Conservation (phyloP, 2,888 invertebrate species). For the Ptilodon capucinus region DNA sequence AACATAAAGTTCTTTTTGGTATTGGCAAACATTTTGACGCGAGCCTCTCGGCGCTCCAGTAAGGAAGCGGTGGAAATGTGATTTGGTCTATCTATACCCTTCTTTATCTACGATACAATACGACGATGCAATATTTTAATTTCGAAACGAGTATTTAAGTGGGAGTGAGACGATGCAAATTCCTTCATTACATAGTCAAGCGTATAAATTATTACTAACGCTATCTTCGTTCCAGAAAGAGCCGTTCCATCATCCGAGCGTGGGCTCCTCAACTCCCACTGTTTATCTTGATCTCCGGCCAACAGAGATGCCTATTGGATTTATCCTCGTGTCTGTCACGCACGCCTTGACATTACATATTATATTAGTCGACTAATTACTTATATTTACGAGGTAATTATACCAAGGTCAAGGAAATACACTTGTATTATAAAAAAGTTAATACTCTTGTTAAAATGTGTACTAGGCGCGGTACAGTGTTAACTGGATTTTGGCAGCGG, state of each 20-base stretch:
- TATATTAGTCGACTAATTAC: slow-evolving; percentile 44
- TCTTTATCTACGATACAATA: neutral
- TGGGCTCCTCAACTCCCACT: slow-evolving; percentile 40
- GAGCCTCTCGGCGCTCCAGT: no score
- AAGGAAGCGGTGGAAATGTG: no score
- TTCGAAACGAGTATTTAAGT: neutral
- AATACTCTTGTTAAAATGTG: slow-evolving; percentile 19
- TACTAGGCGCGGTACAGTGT: slow-evolving; percentile 21
- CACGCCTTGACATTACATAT: slow-evolving; percentile 48
- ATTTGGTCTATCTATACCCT: no score
- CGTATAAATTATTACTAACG: neutral
- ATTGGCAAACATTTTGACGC: no score
- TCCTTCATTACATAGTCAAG: neutral
- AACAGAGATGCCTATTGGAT: slow-evolving; percentile 39
- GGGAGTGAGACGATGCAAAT: neutral
- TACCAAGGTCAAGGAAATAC: slow-evolving; percentile 31
- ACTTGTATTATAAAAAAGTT: slow-evolving; percentile 8
- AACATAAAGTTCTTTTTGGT: no score
- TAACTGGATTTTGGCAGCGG: slow-evolving; percentile 23
- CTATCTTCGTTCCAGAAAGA: slow-evolving; percentile 40
- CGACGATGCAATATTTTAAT: neutral
- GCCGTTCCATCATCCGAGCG: slow-evolving; percentile 49
- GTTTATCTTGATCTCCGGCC: slow-evolving; percentile 66
- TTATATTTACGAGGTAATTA: slow-evolving; percentile 39
- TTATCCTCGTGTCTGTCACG: slow-evolving; percentile 40